A percentile compares a stretch with the other conserved stretches of the same genome.
Conservation (phyloP, 2,113 vertebrate genomes). For the Dasypus novemcinctus region DNA sequence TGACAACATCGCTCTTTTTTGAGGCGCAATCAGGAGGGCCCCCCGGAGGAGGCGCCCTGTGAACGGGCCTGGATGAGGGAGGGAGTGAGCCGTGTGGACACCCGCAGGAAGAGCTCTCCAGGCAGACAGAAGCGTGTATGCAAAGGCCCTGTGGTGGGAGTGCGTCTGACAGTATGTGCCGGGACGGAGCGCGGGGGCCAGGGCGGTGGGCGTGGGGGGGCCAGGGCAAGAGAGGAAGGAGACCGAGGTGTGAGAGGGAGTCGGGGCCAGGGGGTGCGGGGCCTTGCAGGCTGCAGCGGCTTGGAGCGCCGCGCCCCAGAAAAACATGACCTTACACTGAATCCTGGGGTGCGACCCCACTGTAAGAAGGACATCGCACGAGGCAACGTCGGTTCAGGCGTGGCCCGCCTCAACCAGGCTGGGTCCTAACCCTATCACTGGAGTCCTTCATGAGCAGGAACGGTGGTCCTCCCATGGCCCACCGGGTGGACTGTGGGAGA, state of each 20-base stretch:
- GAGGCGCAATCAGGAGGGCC: background rate
- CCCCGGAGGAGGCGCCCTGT: background rate
- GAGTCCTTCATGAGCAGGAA: too few species aligned
- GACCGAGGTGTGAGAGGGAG: background rate
- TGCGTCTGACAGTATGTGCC: fast-evolving
- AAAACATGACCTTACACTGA: too few species aligned
- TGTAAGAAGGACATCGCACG: too few species aligned
- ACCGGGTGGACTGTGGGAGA: too few species aligned
- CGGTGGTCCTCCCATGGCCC: too few species aligned
- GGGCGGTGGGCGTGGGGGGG: background rate
- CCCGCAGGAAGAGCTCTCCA: background rate
- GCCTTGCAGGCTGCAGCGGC: background rate
- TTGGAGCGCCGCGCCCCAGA: background rate
- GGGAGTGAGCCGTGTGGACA: background rate
- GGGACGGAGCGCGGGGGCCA: background rate
- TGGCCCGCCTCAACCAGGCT: too few species aligned
- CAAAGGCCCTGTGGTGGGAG: background rate
- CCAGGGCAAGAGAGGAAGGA: background rate
- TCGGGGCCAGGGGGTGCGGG: background rate
- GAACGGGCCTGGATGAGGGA: background rate
- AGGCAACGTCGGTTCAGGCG: too few species aligned
- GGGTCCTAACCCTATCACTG: too few species aligned
- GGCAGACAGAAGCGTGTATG: background rate
- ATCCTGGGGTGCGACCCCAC: too few species aligned
- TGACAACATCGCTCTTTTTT: background rate